Evolutionary conservation across 2,797 vertebrate genomes (phyloP).

Genomic region (Sebastes kiyomatsui): DNA sequence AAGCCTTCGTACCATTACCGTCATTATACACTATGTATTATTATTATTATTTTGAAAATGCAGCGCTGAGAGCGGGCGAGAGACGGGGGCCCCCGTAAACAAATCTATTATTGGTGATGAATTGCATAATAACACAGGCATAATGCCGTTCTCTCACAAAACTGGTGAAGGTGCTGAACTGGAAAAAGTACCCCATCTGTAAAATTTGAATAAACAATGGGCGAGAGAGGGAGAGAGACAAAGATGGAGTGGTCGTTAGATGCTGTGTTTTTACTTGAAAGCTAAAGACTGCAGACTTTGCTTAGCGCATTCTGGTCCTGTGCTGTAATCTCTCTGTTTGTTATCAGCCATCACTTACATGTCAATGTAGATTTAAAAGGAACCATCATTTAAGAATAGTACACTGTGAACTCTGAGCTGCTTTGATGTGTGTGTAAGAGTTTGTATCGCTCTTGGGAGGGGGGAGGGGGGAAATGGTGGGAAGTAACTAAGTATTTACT

Average conservation of each 20-base stretch:
- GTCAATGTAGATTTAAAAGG: conserved; percentile 35
- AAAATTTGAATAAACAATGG: conserved; percentile 88
- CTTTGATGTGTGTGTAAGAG: background rate
- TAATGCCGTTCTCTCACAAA: conserved; percentile 87
- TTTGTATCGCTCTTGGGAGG: background rate
- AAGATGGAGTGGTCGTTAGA: conserved; percentile 72
- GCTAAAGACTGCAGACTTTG: conserved; percentile 60
- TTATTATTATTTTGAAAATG: conserved; percentile 87
- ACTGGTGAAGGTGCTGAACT: conserved; percentile 88
- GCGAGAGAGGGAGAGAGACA: conserved; percentile 73
- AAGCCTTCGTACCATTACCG: conserved; percentile 83
- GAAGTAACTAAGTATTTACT: background rate
- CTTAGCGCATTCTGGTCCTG: conserved; percentile 16
- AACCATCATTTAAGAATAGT: conserved; percentile 23
- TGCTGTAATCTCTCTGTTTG: conserved; percentile 30
- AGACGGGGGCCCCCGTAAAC: conserved; percentile 84
- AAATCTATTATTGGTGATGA: conserved; percentile 92
- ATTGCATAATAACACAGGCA: conserved; percentile 89
- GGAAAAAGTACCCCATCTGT: conserved; percentile 87
- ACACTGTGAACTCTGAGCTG: background rate
- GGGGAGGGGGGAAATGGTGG: background rate
- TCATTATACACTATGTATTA: conserved; percentile 86
- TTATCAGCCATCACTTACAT: conserved; percentile 29
- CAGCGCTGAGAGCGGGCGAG: conserved; percentile 81
- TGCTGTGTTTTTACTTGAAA: conserved; percentile 72